Percentiles rank a stretch among this genome's conserved stretches.
Evolutionary conservation across 2,888 invertebrate genomes (phyloP).

Genomic region (Acronicta leporina): DNA sequence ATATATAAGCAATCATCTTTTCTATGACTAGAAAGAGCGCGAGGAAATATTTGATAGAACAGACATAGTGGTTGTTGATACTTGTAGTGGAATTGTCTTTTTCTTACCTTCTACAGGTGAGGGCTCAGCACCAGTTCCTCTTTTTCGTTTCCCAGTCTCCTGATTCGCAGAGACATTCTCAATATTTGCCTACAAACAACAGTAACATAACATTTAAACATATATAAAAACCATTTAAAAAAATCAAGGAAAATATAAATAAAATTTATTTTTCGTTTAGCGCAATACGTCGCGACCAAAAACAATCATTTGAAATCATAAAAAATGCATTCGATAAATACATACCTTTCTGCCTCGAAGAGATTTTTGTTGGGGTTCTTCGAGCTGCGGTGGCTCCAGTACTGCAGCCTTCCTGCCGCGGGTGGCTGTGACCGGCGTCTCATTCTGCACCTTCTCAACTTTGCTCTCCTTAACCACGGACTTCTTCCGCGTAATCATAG

Average conservation of each 20-base stretch:
- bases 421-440: constrained; percentile 10
- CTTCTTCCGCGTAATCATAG: constrained; percentile 22
- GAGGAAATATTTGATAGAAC: too few relatives aligned
- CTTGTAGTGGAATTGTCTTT: background rate
- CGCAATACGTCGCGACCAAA: too few relatives aligned
- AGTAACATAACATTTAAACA: background rate
- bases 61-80: too few relatives aligned
- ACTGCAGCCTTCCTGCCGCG: constrained; percentile 9
- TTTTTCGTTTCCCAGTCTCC: constrained; percentile 56
- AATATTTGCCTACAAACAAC: constrained; percentile 43
- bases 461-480: constrained; percentile 13
- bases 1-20: too few relatives aligned
- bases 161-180: constrained; percentile 39
- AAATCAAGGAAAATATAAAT: background rate
- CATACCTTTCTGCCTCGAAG: constrained; percentile 55
- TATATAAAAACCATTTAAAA: background rate
- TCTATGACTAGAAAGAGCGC: background rate
- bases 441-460: constrained; percentile 3
- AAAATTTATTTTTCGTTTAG: too few relatives aligned
- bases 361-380: constrained; percentile 21
- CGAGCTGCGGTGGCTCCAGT: constrained; percentile 5
- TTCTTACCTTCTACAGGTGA: constrained; percentile 57
- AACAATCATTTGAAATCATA: too few relatives aligned
- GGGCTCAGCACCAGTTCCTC: constrained; percentile 52
- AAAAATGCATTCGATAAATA: too few relatives aligned